Percentiles rank a stretch among this genome's conserved stretches.
Conservation (phyloP, 2,888 invertebrate genomes). For the Adelphocoris suturalis region DNA sequence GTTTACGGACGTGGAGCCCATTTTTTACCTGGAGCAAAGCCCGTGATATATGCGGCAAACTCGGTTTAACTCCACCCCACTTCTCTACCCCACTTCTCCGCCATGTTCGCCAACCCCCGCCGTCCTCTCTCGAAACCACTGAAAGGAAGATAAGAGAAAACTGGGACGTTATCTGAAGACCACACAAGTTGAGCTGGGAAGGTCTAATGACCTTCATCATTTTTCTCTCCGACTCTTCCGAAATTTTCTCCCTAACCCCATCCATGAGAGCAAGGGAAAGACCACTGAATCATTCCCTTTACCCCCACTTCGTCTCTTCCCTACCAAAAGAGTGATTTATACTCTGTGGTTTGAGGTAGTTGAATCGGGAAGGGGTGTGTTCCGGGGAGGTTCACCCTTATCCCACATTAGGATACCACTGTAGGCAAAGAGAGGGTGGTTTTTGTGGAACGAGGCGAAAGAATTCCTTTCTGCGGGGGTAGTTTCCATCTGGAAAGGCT, state of each 20-base stretch:
- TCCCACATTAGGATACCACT: constrained; percentile 47
- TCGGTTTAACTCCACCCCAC: background rate
- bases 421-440: background rate
- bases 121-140: constrained; percentile 28
- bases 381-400: constrained; percentile 32
- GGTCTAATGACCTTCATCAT: constrained; percentile 70
- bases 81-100: background rate
- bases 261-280: constrained; percentile 11
- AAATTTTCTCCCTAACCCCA: background rate
- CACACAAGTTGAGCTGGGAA: constrained; percentile 65
- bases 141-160: constrained; percentile 67
- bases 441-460: background rate
- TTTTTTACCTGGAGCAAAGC: constrained; percentile 42
- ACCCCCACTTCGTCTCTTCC: background rate
- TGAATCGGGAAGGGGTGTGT: constrained; percentile 24
- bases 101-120: background rate
- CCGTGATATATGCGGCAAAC: constrained; percentile 25
- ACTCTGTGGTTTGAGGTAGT: constrained; percentile 39
- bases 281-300: constrained; percentile 62
- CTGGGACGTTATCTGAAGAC: constrained; percentile 69
- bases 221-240: constrained; percentile 60
- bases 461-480: background rate
- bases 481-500: background rate
- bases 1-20: constrained; percentile 10
- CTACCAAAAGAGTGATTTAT: constrained; percentile 56